Evolutionary conservation across 2,797 vertebrate species (phyloP), one percentile per base, ranked within the genome.

Genomic region (Alcedo quadribrachys): DNA sequence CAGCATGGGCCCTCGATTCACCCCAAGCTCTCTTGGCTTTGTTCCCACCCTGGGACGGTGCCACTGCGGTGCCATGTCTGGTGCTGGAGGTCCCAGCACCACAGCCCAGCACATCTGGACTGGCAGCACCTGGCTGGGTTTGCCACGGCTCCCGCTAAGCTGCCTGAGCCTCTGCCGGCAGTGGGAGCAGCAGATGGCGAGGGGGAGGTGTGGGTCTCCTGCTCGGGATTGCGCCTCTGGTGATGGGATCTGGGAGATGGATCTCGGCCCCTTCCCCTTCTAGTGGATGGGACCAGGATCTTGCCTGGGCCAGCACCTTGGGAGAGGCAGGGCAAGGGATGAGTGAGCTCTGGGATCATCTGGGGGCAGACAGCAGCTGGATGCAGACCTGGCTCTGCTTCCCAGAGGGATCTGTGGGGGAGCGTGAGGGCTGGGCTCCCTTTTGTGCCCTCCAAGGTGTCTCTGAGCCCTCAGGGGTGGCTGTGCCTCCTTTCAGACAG

Each of bases 401-500:
- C 20, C 22, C 58, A 37, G 53, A 28, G 25, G 6, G 37, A 18
- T 9, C 9, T 0, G 0, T 4, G 18, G 15, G 5, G 5, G 8
- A 2, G 19, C 0, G 0, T 16, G 16, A 40, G 62, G 11, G 28
- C 22, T 61, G 37, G 9, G 63, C 28, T 78, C 35, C 61, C 15
- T 17, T 33, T 65, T 0, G 3, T 9, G 35, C 28, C 40, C 27
- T 12, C 5, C 48, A 43, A 16, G 42, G 25, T 42, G 18, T 28
- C 17, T 18, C 48, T 0, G 3, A 61, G 69, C 62, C 76, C 63
- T 90, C 35, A 48, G 37, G 18, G 45, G 13, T 5, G 6, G 53
- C 77, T 14, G 12, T 11, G 4, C 92, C 73, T 96, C 93, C 74
- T 95, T 91, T 33, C 98, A 99, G 99, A 99, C 97, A 99, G 99